phyloP scores from a whole-genome alignment of 1,140 invertebrate species.

The Diorhabda carinulata region DNA sequence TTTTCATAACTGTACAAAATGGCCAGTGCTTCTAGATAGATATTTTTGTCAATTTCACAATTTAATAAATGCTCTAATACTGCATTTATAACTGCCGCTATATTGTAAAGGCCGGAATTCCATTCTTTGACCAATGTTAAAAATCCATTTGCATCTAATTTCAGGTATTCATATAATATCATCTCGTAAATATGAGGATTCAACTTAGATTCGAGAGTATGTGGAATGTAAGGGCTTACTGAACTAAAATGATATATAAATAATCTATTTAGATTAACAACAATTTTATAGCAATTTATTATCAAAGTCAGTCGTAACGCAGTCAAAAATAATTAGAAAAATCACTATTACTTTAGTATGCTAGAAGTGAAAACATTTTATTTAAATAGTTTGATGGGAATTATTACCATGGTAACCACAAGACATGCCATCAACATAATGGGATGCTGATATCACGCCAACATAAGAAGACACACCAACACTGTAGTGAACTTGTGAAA shows the following conservation, averaged over 20 bases:
- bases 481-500: too few relatives aligned
- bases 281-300: too few relatives aligned
- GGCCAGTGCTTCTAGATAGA: slow-evolving; percentile 83
- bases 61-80: slow-evolving; percentile 71
- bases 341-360: too few relatives aligned
- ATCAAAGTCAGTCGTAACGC: too few relatives aligned
- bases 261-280: not conserved
- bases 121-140: slow-evolving; percentile 84
- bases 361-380: too few relatives aligned
- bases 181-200: slow-evolving; percentile 90
- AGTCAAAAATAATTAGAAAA: too few relatives aligned
- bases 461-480: too few relatives aligned
- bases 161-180: slow-evolving; percentile 90
- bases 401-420: too few relatives aligned
- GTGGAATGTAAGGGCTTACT: slow-evolving; percentile 80
- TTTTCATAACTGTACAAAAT: slow-evolving; percentile 87
- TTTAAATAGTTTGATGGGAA: too few relatives aligned
- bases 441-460: too few relatives aligned
- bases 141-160: slow-evolving; percentile 82
- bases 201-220: slow-evolving; percentile 64
- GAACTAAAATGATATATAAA: slow-evolving; percentile 45
- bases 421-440: too few relatives aligned
- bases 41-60: slow-evolving; percentile 64
- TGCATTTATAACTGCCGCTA: slow-evolving; percentile 79
- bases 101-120: slow-evolving; percentile 81